phyloP scores from a whole-genome alignment of 2,888 invertebrate species.

The Ceramica pisi region DNA sequence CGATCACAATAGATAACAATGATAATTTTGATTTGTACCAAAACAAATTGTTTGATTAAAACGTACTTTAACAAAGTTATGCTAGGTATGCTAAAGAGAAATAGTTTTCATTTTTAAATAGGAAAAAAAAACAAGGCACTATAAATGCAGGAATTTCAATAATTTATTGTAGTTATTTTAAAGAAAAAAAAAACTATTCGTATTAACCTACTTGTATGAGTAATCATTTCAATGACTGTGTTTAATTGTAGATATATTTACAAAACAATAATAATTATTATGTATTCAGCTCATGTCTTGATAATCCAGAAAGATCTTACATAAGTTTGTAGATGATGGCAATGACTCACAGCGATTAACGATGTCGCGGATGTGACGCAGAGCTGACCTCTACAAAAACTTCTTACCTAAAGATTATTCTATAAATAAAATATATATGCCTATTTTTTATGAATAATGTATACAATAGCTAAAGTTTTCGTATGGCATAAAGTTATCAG shows the following conservation, averaged over 20 bases:
- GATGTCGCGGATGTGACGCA: slow-evolving; percentile 71
- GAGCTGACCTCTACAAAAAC: slow-evolving; percentile 48
- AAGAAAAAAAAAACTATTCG: background rate
- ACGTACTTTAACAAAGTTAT: background rate
- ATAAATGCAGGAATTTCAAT: background rate
- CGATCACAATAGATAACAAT: slow-evolving; percentile 18
- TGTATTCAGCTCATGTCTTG: slow-evolving; percentile 32
- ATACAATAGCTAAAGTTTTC: background rate
- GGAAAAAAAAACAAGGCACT: background rate
- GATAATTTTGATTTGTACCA: background rate
- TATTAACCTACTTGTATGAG: slow-evolving; percentile 1
- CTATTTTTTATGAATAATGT: slow-evolving; percentile 21
- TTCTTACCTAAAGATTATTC: slow-evolving; percentile 31
- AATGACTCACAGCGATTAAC: slow-evolving; percentile 71
- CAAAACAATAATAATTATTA: slow-evolving; percentile 26
- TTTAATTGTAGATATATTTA: slow-evolving; percentile 12
- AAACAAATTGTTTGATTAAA: background rate
- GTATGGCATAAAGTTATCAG: slow-evolving; percentile 11
- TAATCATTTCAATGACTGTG: slow-evolving; percentile 26
- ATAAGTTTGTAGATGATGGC: slow-evolving; percentile 56
- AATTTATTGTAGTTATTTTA: too few species aligned
- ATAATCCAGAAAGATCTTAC: slow-evolving; percentile 48
- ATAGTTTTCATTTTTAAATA: background rate
- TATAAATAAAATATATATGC: slow-evolving; percentile 30
- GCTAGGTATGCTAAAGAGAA: background rate